Evolutionary conservation across 2,797 vertebrate species (phyloP).

Genomic region (Sebastes aleutianus): DNA sequence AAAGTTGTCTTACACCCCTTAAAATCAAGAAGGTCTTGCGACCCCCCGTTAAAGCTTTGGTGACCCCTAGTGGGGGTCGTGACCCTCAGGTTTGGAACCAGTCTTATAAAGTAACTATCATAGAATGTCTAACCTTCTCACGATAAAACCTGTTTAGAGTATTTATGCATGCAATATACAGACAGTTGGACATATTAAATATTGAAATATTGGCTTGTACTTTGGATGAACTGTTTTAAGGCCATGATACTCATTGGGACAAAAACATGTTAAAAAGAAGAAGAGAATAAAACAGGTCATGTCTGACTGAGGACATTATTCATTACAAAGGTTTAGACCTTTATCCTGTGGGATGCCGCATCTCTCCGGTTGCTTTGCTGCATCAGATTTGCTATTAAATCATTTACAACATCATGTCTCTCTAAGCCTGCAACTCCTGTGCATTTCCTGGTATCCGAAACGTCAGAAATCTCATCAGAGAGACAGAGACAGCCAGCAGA

Average conservation of each 20-base stretch:
- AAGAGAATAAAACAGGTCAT: not conserved
- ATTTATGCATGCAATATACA: not conserved
- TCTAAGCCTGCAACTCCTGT: constrained; percentile 28
- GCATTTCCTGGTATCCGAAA: constrained; percentile 40
- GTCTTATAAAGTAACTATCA: not conserved
- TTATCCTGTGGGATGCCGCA: not conserved
- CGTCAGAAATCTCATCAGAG: constrained; percentile 63
- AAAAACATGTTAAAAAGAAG: not conserved
- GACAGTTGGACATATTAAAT: not conserved
- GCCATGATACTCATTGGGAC: not conserved
- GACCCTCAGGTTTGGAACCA: not conserved
- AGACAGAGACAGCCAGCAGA: constrained; percentile 25
- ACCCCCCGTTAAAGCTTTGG: not conserved
- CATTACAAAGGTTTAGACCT: not conserved
- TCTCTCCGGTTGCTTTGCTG: not conserved
- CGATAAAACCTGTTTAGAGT: not conserved
- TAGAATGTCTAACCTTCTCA: not conserved
- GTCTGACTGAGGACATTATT: not conserved
- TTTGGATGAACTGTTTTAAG: not conserved
- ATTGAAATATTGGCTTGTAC: not conserved
- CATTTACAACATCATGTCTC: constrained; percentile 39
- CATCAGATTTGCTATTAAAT: constrained; percentile 66
- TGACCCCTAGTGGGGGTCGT: not conserved
- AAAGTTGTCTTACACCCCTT: too few relatives aligned
- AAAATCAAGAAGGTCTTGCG: too few relatives aligned